phyloP scores from a whole-genome alignment of 2,113 vertebrate species.

The Eira barbara region DNA sequence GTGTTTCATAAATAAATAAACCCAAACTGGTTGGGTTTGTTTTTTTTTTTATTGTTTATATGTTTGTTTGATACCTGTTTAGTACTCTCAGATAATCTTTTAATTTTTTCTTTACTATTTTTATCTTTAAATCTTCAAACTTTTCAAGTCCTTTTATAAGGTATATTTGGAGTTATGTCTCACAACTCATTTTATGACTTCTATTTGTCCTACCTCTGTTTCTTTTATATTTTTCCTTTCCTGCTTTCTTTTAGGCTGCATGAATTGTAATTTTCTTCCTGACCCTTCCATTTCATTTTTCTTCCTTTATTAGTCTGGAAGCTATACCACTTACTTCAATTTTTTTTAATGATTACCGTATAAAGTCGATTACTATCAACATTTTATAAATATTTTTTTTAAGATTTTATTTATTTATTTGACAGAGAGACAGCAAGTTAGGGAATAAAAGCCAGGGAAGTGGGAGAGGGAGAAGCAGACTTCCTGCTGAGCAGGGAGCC shows the following conservation, averaged over 20 bases:
- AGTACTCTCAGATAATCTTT: neutral
- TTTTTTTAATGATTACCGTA: neutral
- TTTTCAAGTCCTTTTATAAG: constrained; percentile 9
- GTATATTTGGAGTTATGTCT: neutral
- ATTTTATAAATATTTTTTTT: neutral
- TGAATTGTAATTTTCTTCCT: neutral
- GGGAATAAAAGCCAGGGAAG: no score
- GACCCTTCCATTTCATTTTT: constrained; percentile 11
- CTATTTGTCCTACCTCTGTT: neutral
- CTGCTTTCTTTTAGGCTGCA: neutral
- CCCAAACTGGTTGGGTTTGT: neutral
- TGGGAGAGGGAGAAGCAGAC: no score
- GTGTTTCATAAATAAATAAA: neutral
- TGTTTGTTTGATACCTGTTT: neutral
- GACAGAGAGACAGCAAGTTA: no score
- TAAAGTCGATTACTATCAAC: neutral
- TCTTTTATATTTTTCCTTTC: constrained; percentile 6
- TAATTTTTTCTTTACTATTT: neutral
- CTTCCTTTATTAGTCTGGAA: constrained; percentile 31
- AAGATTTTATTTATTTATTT: no score
- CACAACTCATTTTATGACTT: neutral
- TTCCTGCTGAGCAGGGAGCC: no score
- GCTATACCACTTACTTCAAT: neutral
- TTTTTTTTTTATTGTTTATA: neutral
- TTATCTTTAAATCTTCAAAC: neutral